Percentiles rank a stretch among this genome's conserved stretches.
Evolutionary conservation across 1,140 invertebrate species (phyloP).

Genomic region (Wiebesia pumilae): DNA sequence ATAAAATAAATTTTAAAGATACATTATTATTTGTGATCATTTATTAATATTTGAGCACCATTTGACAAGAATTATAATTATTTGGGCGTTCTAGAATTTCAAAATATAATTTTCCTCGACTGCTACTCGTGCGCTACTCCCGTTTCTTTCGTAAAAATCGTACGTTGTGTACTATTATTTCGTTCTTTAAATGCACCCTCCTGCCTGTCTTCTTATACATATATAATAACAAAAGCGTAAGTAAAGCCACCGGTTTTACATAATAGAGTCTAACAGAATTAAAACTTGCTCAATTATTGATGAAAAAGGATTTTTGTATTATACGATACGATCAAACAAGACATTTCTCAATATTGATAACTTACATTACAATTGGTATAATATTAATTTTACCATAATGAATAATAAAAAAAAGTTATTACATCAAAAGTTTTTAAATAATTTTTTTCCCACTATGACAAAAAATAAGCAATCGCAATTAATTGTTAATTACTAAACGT

Average conservation of each 20-base stretch:
- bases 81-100: neutral
- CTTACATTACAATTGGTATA: too few species aligned
- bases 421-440: neutral
- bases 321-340: too few species aligned
- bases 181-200: neutral
- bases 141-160: conserved; percentile 22
- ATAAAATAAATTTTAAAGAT: too few species aligned
- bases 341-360: too few species aligned
- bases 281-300: neutral
- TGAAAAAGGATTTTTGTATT: too few species aligned
- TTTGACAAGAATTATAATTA: conserved; percentile 45
- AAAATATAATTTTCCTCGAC: conserved; percentile 10
- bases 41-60: too few species aligned
- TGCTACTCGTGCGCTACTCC: neutral
- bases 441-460: neutral
- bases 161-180: neutral
- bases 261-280: neutral
- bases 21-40: too few species aligned
- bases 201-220: neutral
- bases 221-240: neutral
- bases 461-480: conserved; percentile 4
- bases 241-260: conserved; percentile 20
- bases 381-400: neutral
- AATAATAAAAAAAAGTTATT: neutral
- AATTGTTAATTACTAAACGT: conserved; percentile 8